Evolutionary conservation across 2,797 vertebrate species (phyloP).

Genomic region (Gouania willdenowi): DNA sequence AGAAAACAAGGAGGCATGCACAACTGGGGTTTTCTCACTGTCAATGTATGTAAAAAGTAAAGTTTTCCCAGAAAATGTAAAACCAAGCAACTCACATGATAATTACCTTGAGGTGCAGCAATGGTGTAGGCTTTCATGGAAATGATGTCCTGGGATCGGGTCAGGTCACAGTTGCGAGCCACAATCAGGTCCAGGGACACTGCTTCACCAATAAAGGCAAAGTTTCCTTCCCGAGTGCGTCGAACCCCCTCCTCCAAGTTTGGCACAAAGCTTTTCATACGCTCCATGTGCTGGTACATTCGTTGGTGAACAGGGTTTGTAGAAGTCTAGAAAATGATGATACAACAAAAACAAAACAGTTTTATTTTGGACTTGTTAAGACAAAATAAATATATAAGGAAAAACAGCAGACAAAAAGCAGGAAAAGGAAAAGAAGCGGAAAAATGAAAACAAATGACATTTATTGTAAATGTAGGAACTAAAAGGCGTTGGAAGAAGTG

Average conservation of each 20-base stretch:
- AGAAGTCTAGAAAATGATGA: slow-evolving; percentile 69
- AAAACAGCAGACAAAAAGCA: too few relatives aligned
- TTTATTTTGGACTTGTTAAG: background rate
- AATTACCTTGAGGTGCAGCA: slow-evolving; percentile 76
- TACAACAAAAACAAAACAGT: background rate
- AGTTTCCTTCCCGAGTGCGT: slow-evolving; percentile 75
- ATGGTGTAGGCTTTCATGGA: slow-evolving; percentile 80
- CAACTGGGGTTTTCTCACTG: too few relatives aligned
- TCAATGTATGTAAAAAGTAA: too few relatives aligned
- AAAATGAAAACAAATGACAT: too few relatives aligned
- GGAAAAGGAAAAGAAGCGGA: too few relatives aligned
- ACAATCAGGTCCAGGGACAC: slow-evolving; percentile 80
- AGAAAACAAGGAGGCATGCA: too few relatives aligned
- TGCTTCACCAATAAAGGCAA: slow-evolving; percentile 86
- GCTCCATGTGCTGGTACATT: slow-evolving; percentile 85
- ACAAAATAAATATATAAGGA: too few relatives aligned
- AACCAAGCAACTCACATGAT: too few relatives aligned
- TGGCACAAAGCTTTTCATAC: slow-evolving; percentile 70
- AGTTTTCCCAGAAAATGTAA: too few relatives aligned
- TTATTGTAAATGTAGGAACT: too few relatives aligned
- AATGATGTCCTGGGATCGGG: slow-evolving; percentile 73
- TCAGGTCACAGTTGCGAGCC: slow-evolving; percentile 78
- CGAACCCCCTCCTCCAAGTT: slow-evolving; percentile 77
- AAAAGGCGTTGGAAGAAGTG: too few relatives aligned
- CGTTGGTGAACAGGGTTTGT: slow-evolving; percentile 72